phyloP scores from a whole-genome alignment of 2,113 vertebrate species.

The Zosterops hypoxanthus region DNA sequence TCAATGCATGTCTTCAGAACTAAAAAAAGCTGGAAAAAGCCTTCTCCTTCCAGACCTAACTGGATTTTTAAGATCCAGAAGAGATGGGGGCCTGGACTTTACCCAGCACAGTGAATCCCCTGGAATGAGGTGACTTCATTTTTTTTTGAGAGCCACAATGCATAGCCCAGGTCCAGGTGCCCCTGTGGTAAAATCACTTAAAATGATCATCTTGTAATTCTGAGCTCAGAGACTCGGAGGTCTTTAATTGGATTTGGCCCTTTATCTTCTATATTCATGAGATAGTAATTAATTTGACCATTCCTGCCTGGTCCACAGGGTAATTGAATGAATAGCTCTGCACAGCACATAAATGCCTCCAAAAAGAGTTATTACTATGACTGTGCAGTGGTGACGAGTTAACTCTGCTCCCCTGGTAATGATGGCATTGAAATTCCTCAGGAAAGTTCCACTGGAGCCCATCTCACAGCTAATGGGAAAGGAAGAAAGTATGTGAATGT shows the following conservation, averaged over 20 bases:
- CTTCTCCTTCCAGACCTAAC: background rate
- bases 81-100: accelerated
- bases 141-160: background rate
- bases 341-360: background rate
- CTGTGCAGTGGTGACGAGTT: background rate
- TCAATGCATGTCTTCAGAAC: background rate
- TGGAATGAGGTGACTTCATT: background rate
- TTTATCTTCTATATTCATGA: constrained; percentile 27
- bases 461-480: background rate
- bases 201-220: background rate
- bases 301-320: background rate
- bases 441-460: background rate
- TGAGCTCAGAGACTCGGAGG: background rate
- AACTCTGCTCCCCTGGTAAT: background rate
- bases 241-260: constrained; percentile 21
- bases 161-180: background rate
- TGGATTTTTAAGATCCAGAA: background rate
- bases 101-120: background rate
- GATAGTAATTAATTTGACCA: constrained; percentile 5
- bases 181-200: background rate
- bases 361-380: background rate
- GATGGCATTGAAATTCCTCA: background rate
- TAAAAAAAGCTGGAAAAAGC: background rate
- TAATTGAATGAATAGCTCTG: constrained; percentile 3
- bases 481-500: background rate